Base-by-base conservation (phyloP, 2,797 vertebrate species). In the Setipinna tenuifilis region DNA sequence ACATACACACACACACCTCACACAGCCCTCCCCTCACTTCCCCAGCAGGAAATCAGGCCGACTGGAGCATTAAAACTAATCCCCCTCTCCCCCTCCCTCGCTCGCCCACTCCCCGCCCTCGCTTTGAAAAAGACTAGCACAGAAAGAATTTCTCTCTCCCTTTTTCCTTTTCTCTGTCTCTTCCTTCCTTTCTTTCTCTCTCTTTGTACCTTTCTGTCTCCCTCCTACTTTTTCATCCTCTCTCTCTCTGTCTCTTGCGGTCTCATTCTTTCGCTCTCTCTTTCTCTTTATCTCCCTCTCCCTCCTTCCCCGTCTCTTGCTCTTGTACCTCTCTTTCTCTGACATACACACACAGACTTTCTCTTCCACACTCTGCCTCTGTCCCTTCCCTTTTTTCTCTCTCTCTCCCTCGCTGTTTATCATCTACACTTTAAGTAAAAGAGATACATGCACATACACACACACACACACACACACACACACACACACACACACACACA, bases 1-100 rank as follows among this genome's bases (percentile, higher is more conserved):
- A 0, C 35, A 41, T 41, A 54, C 50, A 54, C 50, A 54, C 50
- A 54, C 50, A 54, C 50, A 3, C 14, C 9, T 41, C 35, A 41
- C n/a, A 21, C 2, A 35, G 12, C 12, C 80, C 21, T 17, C 35
- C 35, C 59, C n/a, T 71, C 84, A 84, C 46, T 85, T 44, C 44
- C 84, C 83, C 59, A 75, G 21, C 85, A 82, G 80, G 86, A 87
- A 86, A 89, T 89, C 88, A 89, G 84, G 68, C 87, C 84, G 85
- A 82, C 80, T 82, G 78, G 57, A 85, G 84, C 80, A 58, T 82
- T 88, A 83, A 81, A 88, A 87, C 82, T 88, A 87, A 89, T 87
- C 87, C 78, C 83, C 44, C 25, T 28, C 84, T 86, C 62, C 83
- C 46, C 75, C 46, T 84, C 82, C 85, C 68, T 35, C 87, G 75